Base-by-base conservation (phyloP, 2,113 vertebrate species). In the Catagonus wagneri region DNA sequence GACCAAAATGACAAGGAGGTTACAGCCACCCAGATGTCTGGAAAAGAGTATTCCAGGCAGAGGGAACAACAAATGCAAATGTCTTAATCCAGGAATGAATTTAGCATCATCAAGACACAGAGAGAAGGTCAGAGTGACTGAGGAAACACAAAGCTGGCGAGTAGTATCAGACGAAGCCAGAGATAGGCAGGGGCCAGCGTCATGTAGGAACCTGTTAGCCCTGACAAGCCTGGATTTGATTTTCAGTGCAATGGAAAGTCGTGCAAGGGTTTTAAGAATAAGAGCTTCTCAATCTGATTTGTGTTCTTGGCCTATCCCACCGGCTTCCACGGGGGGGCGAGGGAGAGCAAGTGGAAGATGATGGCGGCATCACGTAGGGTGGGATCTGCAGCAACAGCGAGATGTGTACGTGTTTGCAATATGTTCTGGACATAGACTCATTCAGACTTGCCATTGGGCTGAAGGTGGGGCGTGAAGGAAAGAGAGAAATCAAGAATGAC, bases 51-150 rank as follows among this genome's bases (percentile, higher is more conserved):
- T 68, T 93, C 75, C 20, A 76, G 60, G 72, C 76, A 90, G 29
- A 89, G 16, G 68, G 34, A 71, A n/a, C 50, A 86, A 86, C 72
- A 75, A 76, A 90, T 81, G 84, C 80, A 89, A 94, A 92, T 83
- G 68, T 65, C 61, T 93, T 71, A 56, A 94, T 72, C 74, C 93
- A 86, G 75, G 79, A 90, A 90, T 78, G 74, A 76, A 83, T 94
- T 92, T 93, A 86, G 6, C 60, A 90, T 74, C 72, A 34, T 58
- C 60, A 69, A 80, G 61, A 83, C 93, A 56, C 52, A 89, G 61
- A 91, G 54, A 89, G 83, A 75, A 83, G 72, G 23, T 91, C 79
- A 75, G 17, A 75, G 36, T 29, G 60, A 68, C 44, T 76, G 84
- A 22, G 79, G 60, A 44, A 36, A 89, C 65, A 65, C 5, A 80